These are phyloP conservation scores for Ptyas mucosa DNA, from an alignment of 2,113 vertebrate genomes.

Conservation along the genomic window DNA sequence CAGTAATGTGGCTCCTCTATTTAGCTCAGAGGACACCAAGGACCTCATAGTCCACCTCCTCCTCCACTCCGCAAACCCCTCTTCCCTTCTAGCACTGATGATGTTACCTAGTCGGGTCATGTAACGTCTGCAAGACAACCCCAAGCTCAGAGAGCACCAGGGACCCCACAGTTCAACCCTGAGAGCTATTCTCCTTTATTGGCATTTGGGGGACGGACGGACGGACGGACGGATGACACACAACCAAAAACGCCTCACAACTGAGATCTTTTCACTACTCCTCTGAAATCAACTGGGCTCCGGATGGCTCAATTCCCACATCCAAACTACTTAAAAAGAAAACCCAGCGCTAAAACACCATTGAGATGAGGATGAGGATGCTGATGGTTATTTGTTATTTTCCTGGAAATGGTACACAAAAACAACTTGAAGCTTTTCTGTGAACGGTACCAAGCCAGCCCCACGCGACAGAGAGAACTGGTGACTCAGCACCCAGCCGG, in stretches of 20 bases:
- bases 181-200: neutral
- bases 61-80: too few species aligned
- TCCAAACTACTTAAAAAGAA: neutral
- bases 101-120: too few species aligned
- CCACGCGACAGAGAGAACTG: neutral
- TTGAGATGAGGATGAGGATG: neutral
- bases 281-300: neutral
- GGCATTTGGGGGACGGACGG: neutral
- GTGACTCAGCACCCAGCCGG: neutral
- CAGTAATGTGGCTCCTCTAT: too few species aligned
- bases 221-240: too few species aligned
- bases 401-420: neutral
- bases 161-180: neutral
- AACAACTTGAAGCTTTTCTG: neutral
- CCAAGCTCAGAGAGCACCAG: too few species aligned
- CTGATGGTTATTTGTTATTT: neutral
- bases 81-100: too few species aligned
- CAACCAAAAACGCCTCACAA: neutral
- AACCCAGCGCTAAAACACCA: neutral
- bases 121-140: too few species aligned
- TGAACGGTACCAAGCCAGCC: neutral
- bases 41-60: too few species aligned
- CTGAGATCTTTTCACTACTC: neutral
- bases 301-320: neutral
- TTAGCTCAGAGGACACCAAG: too few species aligned